Evolutionary conservation across 1,140 invertebrate species (phyloP).

Genomic region (Andricus grossulariae): DNA sequence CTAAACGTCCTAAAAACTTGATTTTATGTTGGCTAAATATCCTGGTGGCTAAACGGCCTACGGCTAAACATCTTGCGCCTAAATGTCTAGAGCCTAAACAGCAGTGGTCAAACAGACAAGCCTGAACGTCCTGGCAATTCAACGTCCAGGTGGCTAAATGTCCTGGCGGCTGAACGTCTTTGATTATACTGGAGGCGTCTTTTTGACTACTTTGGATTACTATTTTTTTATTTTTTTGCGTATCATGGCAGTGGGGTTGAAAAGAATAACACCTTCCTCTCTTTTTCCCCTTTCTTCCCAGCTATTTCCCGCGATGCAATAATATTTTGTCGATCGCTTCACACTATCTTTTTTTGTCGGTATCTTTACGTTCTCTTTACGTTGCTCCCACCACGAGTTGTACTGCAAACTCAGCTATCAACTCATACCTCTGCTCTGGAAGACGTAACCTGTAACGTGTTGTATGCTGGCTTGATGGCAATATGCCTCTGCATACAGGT

Average conservation of each 20-base stretch:
- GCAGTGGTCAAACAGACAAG: too few relatives aligned
- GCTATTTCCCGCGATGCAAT: constrained; percentile 33
- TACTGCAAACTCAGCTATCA: constrained; percentile 35
- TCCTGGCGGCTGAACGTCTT: too few relatives aligned
- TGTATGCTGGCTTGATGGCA: constrained; percentile 25
- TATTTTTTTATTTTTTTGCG: not conserved
- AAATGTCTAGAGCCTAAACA: too few relatives aligned
- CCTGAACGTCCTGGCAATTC: too few relatives aligned
- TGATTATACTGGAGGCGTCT: too few relatives aligned
- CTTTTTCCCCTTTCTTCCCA: not conserved
- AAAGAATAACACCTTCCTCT: not conserved
- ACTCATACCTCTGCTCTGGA: not conserved
- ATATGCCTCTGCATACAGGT: constrained; percentile 45
- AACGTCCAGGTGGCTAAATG: too few relatives aligned
- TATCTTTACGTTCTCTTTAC: constrained; percentile 17
- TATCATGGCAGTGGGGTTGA: not conserved
- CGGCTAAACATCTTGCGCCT: too few relatives aligned
- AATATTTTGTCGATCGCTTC: constrained; percentile 51
- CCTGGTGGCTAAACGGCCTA: too few relatives aligned
- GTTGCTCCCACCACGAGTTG: constrained; percentile 34
- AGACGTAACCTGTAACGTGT: too few relatives aligned
- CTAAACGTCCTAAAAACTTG: too few relatives aligned
- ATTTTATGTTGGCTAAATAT: too few relatives aligned
- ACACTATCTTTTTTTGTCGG: constrained; percentile 28
- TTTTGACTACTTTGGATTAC: too few relatives aligned